Evolutionary conservation across 1,140 invertebrate genomes (phyloP).

Genomic region (Teleopsis dalmanni): DNA sequence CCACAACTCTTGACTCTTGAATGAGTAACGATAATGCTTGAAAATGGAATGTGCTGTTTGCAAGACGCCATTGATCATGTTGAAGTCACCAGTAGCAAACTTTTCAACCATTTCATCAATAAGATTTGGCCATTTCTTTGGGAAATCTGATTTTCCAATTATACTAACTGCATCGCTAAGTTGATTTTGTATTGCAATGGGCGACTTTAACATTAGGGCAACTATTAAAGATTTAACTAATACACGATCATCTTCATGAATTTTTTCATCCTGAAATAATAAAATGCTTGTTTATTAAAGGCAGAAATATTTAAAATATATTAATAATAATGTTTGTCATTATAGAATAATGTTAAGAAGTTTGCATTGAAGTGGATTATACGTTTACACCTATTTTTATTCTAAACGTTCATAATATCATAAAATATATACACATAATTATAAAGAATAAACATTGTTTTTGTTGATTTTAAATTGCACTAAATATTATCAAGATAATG

Average conservation of each 20-base stretch:
- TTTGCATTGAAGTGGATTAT: too few species aligned
- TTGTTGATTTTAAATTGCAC: too few species aligned
- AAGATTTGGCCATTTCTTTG: slow-evolving; percentile 86
- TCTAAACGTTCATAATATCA: too few species aligned
- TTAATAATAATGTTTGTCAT: too few species aligned
- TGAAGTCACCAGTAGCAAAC: slow-evolving; percentile 84
- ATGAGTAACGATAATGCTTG: slow-evolving; percentile 91
- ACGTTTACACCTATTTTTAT: too few species aligned
- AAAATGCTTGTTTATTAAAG: neutral
- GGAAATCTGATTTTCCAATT: slow-evolving; percentile 91
- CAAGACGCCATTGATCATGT: slow-evolving; percentile 90
- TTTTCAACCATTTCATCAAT: slow-evolving; percentile 88
- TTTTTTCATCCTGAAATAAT: slow-evolving; percentile 50
- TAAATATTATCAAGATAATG: too few species aligned
- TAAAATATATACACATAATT: too few species aligned
- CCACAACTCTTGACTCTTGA: slow-evolving; percentile 91
- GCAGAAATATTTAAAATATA: neutral
- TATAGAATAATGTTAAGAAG: too few species aligned
- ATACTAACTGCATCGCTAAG: slow-evolving; percentile 93
- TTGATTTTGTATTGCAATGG: slow-evolving; percentile 85
- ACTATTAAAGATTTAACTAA: slow-evolving; percentile 83
- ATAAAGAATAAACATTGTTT: too few species aligned
- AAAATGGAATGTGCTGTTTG: slow-evolving; percentile 94
- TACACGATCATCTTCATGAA: slow-evolving; percentile 69
- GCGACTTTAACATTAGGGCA: slow-evolving; percentile 84